These are phyloP conservation scores for Cinara cedri DNA, from an alignment of 2,888 invertebrate genomes.

Conservation along the genomic window DNA sequence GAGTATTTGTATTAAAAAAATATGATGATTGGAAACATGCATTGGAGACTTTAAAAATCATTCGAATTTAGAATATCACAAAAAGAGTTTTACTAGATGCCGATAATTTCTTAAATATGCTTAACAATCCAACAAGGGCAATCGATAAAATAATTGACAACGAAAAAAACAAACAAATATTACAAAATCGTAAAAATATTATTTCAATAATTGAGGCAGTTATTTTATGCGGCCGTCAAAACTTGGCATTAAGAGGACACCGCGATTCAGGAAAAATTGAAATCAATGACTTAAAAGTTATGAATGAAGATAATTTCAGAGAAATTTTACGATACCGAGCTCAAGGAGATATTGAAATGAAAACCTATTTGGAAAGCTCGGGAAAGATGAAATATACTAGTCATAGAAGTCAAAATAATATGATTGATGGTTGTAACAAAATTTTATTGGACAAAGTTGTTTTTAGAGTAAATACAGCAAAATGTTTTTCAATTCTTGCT, in stretches of 20 bases:
- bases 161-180: neutral
- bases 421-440: slow-evolving; percentile 58
- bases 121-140: neutral
- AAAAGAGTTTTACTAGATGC: neutral
- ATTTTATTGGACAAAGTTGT: neutral
- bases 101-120: neutral
- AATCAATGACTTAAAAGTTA: slow-evolving; percentile 1
- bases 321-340: slow-evolving; percentile 11
- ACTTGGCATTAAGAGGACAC: slow-evolving; percentile 13
- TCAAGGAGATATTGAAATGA: neutral
- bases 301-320: slow-evolving; percentile 51
- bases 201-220: neutral
- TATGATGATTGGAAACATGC: slow-evolving; percentile 28
- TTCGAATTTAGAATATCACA: neutral
- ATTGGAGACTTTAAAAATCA: slow-evolving; percentile 13
- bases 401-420: slow-evolving; percentile 61
- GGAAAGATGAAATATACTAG: slow-evolving; percentile 60
- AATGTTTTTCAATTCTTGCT: slow-evolving; percentile 56
- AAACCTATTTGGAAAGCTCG: neutral
- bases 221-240: slow-evolving; percentile 11
- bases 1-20: slow-evolving; percentile 14
- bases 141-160: neutral
- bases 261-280: slow-evolving; percentile 41
- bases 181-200: slow-evolving; percentile 3
- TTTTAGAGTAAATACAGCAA: slow-evolving; percentile 54